A percentile compares a stretch with the other conserved stretches of the same genome.
phyloP scores from a whole-genome alignment of 2,113 vertebrate species.

The Laticauda colubrina region DNA sequence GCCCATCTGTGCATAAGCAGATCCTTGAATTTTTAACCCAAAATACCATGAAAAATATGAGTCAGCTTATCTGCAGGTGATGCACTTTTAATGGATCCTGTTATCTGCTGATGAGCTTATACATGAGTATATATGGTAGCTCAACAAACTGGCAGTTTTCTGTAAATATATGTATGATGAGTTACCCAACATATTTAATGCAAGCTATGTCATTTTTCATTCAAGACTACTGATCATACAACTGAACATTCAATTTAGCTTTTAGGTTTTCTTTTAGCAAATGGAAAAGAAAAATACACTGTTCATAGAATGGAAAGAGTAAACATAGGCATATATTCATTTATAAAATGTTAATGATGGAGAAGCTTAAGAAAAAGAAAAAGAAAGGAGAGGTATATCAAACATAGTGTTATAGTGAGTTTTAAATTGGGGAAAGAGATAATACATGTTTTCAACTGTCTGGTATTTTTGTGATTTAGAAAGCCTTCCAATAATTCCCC shows the following conservation, averaged over 20 bases:
- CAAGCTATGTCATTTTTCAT: background rate
- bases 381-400: background rate
- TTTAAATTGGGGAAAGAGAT: background rate
- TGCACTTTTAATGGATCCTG: background rate
- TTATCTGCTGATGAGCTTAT: background rate
- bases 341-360: background rate
- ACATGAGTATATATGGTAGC: background rate
- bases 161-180: background rate
- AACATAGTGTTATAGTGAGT: background rate
- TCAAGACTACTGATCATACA: background rate
- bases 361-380: background rate
- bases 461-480: conserved; percentile 45
- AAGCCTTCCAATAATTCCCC: conserved; percentile 49
- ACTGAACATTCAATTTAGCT: background rate
- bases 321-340: conserved; percentile 5
- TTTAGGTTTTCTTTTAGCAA: background rate
- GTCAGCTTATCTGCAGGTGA: background rate
- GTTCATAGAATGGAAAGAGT: background rate
- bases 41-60: background rate
- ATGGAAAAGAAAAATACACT: background rate
- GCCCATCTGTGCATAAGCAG: background rate
- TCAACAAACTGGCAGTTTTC: background rate
- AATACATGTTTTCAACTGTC: conserved; percentile 39
- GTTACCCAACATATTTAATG: background rate
- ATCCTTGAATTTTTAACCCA: background rate